Evolutionary conservation across 2,888 invertebrate genomes (phyloP).

Genomic region (Criorhina ranunculi): DNA sequence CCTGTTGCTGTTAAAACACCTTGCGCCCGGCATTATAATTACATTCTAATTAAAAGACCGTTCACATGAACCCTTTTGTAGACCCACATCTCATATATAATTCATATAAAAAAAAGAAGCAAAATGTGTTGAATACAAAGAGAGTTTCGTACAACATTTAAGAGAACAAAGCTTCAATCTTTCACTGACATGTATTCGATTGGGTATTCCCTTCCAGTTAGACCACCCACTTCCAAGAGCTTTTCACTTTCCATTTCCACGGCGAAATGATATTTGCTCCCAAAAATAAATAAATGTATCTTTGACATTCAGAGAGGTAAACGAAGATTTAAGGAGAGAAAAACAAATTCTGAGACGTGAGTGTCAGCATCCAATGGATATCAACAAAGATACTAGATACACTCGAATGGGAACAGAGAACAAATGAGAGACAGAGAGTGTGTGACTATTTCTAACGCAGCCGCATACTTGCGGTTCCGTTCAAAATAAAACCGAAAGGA

Average conservation of each 20-base stretch:
- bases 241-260: constrained; percentile 17
- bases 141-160: constrained; percentile 4
- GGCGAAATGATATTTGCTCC: constrained; percentile 27
- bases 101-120: constrained; percentile 1
- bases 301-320: constrained; percentile 2
- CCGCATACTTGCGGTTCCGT: constrained; percentile 38
- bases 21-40: neutral
- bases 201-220: neutral
- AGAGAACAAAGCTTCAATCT: constrained; percentile 24
- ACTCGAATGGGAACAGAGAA: neutral
- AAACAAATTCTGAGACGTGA: neutral
- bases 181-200: neutral
- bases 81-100: constrained; percentile 2
- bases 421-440: constrained; percentile 19
- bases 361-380: constrained; percentile 33
- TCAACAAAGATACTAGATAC: neutral
- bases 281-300: neutral
- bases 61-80: neutral
- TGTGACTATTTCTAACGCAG: constrained; percentile 42
- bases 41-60: constrained; percentile 8
- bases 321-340: neutral
- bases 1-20: neutral
- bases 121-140: neutral
- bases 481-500: constrained; percentile 20
- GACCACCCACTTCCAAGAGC: constrained; percentile 44